A percentile compares a stretch with the other conserved stretches of the same genome.
phyloP scores from a whole-genome alignment of 1,140 invertebrate genomes.

The Pseudomyrmex sp. region DNA sequence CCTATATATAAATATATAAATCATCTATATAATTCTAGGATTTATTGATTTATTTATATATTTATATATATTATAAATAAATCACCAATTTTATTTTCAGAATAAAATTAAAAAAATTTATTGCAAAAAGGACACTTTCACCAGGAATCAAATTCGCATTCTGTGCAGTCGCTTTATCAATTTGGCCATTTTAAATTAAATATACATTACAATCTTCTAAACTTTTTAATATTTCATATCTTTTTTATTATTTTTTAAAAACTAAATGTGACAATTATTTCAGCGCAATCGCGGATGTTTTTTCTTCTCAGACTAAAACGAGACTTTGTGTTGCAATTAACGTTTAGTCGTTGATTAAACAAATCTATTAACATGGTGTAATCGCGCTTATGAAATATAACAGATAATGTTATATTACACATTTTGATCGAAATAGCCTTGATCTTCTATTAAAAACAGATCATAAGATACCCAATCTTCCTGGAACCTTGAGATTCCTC shows the following conservation, averaged over 20 bases:
- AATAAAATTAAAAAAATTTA: not conserved
- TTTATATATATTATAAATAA: not conserved
- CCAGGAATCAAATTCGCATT: too few relatives aligned
- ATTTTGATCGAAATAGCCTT: slow-evolving; percentile 2
- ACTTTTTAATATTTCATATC: too few relatives aligned
- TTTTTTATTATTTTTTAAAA: too few relatives aligned
- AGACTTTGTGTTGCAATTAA: slow-evolving; percentile 50
- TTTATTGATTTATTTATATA: too few relatives aligned
- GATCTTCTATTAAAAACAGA: slow-evolving; percentile 18
- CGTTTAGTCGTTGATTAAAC: slow-evolving; percentile 63
- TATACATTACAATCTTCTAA: too few relatives aligned
- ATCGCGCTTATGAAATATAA: slow-evolving; percentile 15
- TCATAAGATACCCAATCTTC: not conserved
- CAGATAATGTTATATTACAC: slow-evolving; percentile 16
- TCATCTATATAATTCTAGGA: too few relatives aligned
- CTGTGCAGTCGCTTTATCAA: too few relatives aligned
- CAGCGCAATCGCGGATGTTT: too few relatives aligned
- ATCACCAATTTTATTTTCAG: not conserved
- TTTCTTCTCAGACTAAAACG: slow-evolving; percentile 22
- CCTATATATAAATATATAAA: too few relatives aligned
- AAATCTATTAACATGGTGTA: slow-evolving; percentile 58
- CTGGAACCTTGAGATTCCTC: not conserved
- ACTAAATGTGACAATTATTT: too few relatives aligned
- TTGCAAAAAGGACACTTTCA: too few relatives aligned
- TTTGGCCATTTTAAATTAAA: too few relatives aligned